Evolutionary conservation across 2,888 invertebrate species (phyloP).

Genomic region (Arctia plantaginis): DNA sequence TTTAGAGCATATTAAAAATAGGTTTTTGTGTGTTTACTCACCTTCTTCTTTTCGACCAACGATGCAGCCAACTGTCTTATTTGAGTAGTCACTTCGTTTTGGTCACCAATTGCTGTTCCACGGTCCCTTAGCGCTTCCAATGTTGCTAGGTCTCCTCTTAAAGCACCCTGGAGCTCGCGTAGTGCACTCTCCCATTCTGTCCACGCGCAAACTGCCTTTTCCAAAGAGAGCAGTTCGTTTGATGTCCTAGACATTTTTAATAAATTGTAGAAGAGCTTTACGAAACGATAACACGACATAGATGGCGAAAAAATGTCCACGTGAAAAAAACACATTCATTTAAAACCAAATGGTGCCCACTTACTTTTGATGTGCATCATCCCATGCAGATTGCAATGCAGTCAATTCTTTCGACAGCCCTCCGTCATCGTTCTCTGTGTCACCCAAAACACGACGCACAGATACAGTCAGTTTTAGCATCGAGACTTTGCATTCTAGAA

Average conservation of each 20-base stretch:
- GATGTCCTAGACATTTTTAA: slow-evolving; percentile 87
- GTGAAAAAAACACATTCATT: background rate
- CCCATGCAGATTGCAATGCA: slow-evolving; percentile 89
- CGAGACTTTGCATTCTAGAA: slow-evolving; percentile 86
- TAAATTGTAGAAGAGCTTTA: background rate
- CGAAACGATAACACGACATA: background rate
- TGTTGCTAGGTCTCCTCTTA: slow-evolving; percentile 89
- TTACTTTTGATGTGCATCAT: slow-evolving; percentile 90
- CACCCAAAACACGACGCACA: slow-evolving; percentile 86
- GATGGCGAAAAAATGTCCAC: background rate
- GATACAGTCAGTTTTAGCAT: slow-evolving; percentile 86
- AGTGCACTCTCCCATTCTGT: slow-evolving; percentile 92
- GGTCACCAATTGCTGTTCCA: slow-evolving; percentile 86
- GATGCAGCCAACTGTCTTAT: slow-evolving; percentile 87
- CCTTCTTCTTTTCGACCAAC: slow-evolving; percentile 84
- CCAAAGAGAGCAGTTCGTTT: slow-evolving; percentile 90
- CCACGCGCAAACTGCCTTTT: slow-evolving; percentile 91
- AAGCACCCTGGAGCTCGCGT: slow-evolving; percentile 91
- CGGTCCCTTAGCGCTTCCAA: slow-evolving; percentile 82
- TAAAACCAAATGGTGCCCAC: slow-evolving; percentile 19
- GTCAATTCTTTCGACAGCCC: slow-evolving; percentile 89
- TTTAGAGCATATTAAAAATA: no score
- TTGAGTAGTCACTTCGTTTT: slow-evolving; percentile 86
- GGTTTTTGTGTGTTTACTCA: slow-evolving; percentile 34
- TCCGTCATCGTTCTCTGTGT: slow-evolving; percentile 74